Percentiles rank a stretch among this genome's conserved stretches.
Evolutionary conservation across 1,140 invertebrate genomes (phyloP).

Genomic region (Propsilocerus akamusi): DNA sequence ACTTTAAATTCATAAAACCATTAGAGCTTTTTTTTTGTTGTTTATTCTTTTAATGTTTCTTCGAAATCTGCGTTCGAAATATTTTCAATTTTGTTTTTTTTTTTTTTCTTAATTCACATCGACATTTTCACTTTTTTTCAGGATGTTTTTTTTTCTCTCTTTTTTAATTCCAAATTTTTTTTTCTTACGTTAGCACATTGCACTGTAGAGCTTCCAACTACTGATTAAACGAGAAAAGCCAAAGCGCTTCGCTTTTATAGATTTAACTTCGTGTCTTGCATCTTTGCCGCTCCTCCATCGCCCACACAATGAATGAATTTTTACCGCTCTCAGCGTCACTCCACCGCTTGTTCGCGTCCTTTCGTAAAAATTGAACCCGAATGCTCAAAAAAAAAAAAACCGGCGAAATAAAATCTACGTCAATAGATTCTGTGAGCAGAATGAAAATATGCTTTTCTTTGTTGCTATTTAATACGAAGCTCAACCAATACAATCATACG

Average conservation of each 20-base stretch:
- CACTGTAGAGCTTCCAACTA: neutral
- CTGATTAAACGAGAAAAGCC: neutral
- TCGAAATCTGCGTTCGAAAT: neutral
- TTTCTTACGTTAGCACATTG: neutral
- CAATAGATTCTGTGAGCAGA: neutral
- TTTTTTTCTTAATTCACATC: neutral
- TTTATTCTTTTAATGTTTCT: no score
- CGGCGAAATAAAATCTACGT: neutral
- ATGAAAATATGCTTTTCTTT: neutral
- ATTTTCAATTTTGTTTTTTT: neutral
- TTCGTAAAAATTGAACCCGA: neutral
- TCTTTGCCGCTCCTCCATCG: neutral
- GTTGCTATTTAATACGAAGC: no score
- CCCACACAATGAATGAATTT: conserved; percentile 3
- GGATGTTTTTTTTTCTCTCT: neutral
- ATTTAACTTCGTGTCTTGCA: neutral
- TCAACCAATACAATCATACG: neutral
- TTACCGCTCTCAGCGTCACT: neutral
- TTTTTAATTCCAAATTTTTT: neutral
- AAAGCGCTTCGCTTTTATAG: neutral
- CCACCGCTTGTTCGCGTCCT: neutral
- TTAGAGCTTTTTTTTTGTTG: no score
- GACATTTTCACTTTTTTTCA: neutral
- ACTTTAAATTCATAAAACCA: no score
- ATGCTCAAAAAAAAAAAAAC: neutral